Conservation (phyloP, 2,797 vertebrate species). For the Fringilla coelebs region DNA sequence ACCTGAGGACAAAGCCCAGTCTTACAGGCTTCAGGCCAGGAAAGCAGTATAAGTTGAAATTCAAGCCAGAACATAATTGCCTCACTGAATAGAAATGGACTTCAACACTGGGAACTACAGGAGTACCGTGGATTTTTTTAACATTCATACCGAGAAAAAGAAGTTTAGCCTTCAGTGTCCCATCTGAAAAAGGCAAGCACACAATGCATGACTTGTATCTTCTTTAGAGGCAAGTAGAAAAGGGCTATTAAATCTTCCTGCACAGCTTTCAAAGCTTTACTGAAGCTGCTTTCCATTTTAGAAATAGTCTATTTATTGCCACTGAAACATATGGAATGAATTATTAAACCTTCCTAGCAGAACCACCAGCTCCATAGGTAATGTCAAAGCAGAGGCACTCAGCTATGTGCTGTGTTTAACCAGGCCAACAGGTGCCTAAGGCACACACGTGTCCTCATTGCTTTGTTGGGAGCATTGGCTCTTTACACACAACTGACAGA, state of each 20-base stretch:
- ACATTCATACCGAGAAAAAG: neutral
- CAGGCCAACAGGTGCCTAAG: slow-evolving; percentile 52
- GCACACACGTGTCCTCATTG: neutral
- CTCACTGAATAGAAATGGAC: neutral
- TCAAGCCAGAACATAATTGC: slow-evolving; percentile 36
- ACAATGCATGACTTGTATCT: neutral
- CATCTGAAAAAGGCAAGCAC: neutral
- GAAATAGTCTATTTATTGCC: neutral
- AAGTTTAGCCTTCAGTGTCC: neutral
- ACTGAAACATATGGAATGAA: neutral
- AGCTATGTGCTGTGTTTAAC: neutral
- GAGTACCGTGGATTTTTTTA: neutral
- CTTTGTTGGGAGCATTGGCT: neutral
- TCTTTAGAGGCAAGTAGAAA: neutral
- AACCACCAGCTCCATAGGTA: neutral
- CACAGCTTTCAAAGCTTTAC: neutral
- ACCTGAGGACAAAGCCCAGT: slow-evolving; percentile 34
- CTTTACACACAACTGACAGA: neutral
- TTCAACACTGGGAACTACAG: neutral
- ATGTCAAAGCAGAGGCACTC: neutral
- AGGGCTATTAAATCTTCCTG: neutral
- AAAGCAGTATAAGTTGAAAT: slow-evolving; percentile 10
- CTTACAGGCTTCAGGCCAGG: slow-evolving; percentile 21
- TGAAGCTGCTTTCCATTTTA: neutral
- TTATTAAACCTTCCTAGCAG: neutral